Evolutionary conservation across 1,140 invertebrate genomes (phyloP).

Genomic region (Ooceraea biroi): DNA sequence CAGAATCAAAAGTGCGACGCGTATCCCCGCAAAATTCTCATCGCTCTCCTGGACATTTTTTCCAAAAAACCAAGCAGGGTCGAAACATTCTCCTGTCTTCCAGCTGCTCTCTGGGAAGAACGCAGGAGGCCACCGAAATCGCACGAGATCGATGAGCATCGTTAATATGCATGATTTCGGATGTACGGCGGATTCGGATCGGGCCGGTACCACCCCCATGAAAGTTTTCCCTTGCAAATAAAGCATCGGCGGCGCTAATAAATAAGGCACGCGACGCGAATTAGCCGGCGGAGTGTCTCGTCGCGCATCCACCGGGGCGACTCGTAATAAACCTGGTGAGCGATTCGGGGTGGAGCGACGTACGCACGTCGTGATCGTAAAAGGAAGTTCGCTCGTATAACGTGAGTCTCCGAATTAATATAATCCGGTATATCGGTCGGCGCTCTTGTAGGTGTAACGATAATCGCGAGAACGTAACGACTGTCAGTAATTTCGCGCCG

Average conservation of each 20-base stretch:
- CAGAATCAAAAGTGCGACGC: slow-evolving; percentile 15
- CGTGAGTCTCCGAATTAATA: slow-evolving; percentile 30
- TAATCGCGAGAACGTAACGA: slow-evolving; percentile 37
- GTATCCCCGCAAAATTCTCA: no score
- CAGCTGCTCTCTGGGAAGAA: neutral
- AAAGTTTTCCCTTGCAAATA: slow-evolving; percentile 64
- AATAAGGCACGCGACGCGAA: slow-evolving; percentile 57
- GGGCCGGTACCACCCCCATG: slow-evolving; percentile 17
- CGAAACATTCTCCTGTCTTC: no score
- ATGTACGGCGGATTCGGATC: neutral
- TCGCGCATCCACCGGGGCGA: neutral
- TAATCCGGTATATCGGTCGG: neutral
- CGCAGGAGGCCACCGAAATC: neutral
- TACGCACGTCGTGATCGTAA: slow-evolving; percentile 1
- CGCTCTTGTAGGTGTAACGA: neutral
- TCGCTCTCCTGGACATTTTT: no score
- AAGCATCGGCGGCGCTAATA: slow-evolving; percentile 66
- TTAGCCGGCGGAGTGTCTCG: slow-evolving; percentile 11
- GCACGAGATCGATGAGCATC: slow-evolving; percentile 56
- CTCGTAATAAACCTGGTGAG: slow-evolving; percentile 11
- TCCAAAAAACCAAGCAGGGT: no score
- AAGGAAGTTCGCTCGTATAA: slow-evolving; percentile 24
- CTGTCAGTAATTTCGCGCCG: slow-evolving; percentile 1
- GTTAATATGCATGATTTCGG: slow-evolving; percentile 75
- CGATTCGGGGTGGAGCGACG: neutral